Conservation (phyloP, 2,113 vertebrate species). For the Tursiops truncatus region DNA sequence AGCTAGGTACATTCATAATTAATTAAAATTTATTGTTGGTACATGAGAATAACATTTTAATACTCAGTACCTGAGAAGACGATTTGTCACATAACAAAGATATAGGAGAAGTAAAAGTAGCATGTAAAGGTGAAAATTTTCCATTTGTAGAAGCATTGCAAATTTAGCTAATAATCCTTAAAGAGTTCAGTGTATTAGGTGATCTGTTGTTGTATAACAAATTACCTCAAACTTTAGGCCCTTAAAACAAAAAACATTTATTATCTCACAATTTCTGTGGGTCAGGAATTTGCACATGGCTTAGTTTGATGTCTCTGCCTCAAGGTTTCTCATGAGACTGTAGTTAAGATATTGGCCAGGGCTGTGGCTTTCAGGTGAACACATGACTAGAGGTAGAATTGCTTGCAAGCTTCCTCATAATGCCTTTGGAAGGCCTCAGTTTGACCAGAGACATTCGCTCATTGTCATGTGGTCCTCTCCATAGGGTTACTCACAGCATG, state of each 20-base stretch:
- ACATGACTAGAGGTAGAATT: not conserved
- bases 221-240: not conserved
- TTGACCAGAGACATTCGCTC: not conserved
- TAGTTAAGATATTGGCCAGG: not conserved
- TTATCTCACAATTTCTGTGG: not conserved
- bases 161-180: not conserved
- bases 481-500: not conserved
- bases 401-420: not conserved
- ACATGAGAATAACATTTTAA: not conserved
- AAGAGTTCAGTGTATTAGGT: not conserved
- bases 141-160: not conserved
- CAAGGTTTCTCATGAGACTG: not conserved
- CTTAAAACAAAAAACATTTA: not conserved
- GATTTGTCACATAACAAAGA: not conserved
- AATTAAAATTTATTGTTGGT: not conserved
- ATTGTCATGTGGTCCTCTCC: not conserved
- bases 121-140: not conserved
- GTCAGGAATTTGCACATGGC: not conserved
- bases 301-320: not conserved
- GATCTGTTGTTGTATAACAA: not conserved
- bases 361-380: not conserved
- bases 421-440: not conserved
- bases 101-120: not conserved
- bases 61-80: not conserved
- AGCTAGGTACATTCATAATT: not conserved